Percentiles rank a stretch among this genome's conserved stretches.
Conservation (phyloP, 35 echinoderm and acorn worm genomes). For the Ptychodera flava region DNA sequence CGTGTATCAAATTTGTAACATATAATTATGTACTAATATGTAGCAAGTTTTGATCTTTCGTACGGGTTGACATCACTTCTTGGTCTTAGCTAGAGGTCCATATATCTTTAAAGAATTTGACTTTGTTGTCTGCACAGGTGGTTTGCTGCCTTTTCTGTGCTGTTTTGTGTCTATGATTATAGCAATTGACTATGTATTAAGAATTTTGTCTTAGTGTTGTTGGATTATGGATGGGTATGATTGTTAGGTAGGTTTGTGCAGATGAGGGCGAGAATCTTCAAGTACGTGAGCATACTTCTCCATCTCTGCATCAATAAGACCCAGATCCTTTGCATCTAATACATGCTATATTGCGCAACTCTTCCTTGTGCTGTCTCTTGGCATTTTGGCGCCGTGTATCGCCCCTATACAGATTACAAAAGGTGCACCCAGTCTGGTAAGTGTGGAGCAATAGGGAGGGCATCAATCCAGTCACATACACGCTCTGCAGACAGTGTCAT, state of each 20-base stretch:
- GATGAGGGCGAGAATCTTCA: conserved; percentile 16
- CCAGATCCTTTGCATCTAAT: conserved; percentile 18
- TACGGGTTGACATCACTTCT: too few relatives aligned
- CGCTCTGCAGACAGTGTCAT: conserved; percentile 27
- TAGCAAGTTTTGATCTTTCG: too few relatives aligned
- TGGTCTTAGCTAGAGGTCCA: too few relatives aligned
- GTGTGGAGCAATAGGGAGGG: conserved; percentile 30
- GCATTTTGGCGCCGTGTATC: too few relatives aligned
- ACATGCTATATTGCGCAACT: too few relatives aligned
- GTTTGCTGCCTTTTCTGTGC: too few relatives aligned
- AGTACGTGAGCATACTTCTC: too few relatives aligned
- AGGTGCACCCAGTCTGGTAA: conserved; percentile 18
- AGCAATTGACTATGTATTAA: too few relatives aligned
- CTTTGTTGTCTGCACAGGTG: conserved; percentile 6
- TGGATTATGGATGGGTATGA: conserved; percentile 9
- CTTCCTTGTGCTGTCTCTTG: conserved; percentile 14
- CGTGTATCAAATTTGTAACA: not conserved
- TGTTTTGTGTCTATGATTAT: too few relatives aligned
- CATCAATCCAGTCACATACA: conserved; percentile 32
- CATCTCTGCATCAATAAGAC: conserved; percentile 12
- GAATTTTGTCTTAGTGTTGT: too few relatives aligned
- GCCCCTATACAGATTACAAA: conserved; percentile 8
- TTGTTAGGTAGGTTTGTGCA: conserved; percentile 18
- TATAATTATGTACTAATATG: conserved; percentile 8
- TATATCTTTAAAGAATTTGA: not conserved